phyloP scores from a whole-genome alignment of 37 sponge, comb jelly and placozoan species.

The Aplysina aerophoba region DNA sequence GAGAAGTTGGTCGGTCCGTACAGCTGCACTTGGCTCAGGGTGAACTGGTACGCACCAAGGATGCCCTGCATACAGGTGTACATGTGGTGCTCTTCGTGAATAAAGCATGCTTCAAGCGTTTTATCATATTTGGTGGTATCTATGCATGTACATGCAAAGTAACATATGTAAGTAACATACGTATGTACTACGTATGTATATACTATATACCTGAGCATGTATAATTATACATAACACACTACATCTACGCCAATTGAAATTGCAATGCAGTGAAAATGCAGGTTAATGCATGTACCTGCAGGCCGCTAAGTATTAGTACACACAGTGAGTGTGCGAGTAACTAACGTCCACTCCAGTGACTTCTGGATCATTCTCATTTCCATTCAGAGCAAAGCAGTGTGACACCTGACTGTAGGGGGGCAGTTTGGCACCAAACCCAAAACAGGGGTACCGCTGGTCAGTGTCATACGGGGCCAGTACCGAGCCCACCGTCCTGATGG shows the following conservation, averaged over 20 bases:
- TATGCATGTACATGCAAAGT: too few species aligned
- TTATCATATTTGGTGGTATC: too few species aligned
- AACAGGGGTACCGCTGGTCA: slow-evolving; percentile 33
- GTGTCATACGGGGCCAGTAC: slow-evolving; percentile 55
- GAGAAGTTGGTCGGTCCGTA: slow-evolving; percentile 89
- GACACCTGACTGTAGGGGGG: slow-evolving; percentile 22
- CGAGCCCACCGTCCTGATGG: slow-evolving; percentile 46
- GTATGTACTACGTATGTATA: background rate
- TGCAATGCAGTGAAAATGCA: too few species aligned
- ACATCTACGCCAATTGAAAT: too few species aligned
- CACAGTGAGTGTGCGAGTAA: background rate
- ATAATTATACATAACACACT: too few species aligned
- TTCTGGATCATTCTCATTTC: slow-evolving; percentile 41
- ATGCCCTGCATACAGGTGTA: slow-evolving; percentile 68
- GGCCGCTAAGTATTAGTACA: too few species aligned
- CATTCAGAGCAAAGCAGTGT: slow-evolving; percentile 55
- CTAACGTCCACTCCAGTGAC: slow-evolving; percentile 43
- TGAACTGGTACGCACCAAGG: slow-evolving; percentile 74
- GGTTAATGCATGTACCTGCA: too few species aligned
- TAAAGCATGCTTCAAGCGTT: too few species aligned
- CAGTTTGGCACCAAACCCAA: slow-evolving; percentile 57
- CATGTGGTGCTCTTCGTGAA: too few species aligned
- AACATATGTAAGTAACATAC: too few species aligned
- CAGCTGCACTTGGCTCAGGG: slow-evolving; percentile 61
- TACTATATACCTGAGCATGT: too few species aligned